phyloP scores from a whole-genome alignment of 2,888 invertebrate genomes.

The Apantesis nais region DNA sequence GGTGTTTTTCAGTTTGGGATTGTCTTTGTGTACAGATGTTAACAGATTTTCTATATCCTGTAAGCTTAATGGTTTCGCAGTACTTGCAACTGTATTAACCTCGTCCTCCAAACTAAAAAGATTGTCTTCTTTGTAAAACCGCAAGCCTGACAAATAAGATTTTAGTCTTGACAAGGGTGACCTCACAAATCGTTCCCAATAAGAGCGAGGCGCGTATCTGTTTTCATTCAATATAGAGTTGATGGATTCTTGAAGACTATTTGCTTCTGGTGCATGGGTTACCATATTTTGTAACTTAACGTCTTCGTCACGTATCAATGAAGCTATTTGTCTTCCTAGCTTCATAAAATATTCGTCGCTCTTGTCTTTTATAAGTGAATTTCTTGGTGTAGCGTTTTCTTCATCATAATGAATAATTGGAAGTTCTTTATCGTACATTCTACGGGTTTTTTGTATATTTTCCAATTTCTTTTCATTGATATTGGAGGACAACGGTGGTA shows the following conservation, averaged over 20 bases:
- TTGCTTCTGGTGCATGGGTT: constrained; percentile 50
- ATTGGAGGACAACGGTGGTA: constrained; percentile 15
- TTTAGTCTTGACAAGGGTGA: constrained; percentile 58
- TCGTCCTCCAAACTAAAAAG: constrained; percentile 71
- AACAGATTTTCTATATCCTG: constrained; percentile 74
- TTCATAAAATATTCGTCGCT: constrained; percentile 69
- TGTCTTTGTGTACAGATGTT: constrained; percentile 55
- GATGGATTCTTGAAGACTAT: constrained; percentile 36
- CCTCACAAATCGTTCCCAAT: constrained; percentile 76
- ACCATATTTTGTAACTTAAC: constrained; percentile 54
- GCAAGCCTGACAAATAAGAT: constrained; percentile 46
- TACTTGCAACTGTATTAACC: constrained; percentile 63
- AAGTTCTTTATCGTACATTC: constrained; percentile 40
- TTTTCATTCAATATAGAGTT: constrained; percentile 61
- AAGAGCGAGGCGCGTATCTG: constrained; percentile 61
- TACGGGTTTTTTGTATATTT: constrained; percentile 28
- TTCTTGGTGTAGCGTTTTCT: constrained; percentile 26
- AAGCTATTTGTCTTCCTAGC: constrained; percentile 75
- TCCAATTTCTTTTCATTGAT: constrained; percentile 20
- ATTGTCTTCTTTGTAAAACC: constrained; percentile 54
- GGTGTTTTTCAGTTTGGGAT: constrained; percentile 29
- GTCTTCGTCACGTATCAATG: constrained; percentile 68
- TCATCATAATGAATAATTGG: constrained; percentile 12
- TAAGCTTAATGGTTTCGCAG: constrained; percentile 58
- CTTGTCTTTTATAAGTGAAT: constrained; percentile 36